These are phyloP conservation scores for Falco cherrug DNA, from an alignment of 2,797 vertebrate genomes.

Conservation along the genomic window DNA sequence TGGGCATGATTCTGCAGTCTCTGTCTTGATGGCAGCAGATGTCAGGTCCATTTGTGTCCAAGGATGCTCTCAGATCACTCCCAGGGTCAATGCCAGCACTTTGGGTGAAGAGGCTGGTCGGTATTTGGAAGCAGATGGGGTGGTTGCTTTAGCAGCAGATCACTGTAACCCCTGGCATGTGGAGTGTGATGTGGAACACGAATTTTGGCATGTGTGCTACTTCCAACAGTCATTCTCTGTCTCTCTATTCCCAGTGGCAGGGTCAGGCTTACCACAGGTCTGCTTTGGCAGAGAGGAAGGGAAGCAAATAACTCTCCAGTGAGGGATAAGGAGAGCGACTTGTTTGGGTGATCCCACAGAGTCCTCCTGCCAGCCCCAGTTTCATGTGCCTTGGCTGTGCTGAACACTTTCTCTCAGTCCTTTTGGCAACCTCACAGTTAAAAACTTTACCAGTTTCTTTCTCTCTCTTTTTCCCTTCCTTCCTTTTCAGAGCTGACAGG, in stretches of 20 bases:
- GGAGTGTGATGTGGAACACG: neutral
- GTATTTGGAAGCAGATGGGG: neutral
- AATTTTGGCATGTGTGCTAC: neutral
- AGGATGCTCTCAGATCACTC: neutral
- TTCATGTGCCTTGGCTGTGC: neutral
- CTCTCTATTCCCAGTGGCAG: neutral
- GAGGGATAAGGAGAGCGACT: neutral
- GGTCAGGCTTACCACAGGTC: neutral
- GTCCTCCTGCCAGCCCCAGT: neutral
- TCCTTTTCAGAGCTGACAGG: constrained; percentile 84
- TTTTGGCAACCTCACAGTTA: constrained; percentile 80
- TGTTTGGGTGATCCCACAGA: neutral
- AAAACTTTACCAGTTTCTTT: constrained; percentile 82
- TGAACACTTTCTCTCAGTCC: neutral
- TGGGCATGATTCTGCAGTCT: neutral
- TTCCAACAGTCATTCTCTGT: neutral
- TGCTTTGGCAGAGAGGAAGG: neutral
- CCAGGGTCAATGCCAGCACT: neutral
- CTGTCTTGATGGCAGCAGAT: neutral
- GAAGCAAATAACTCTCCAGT: neutral
- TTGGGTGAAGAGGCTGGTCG: neutral
- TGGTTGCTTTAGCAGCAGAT: neutral
- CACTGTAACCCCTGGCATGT: fast-evolving
- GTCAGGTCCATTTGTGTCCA: neutral
- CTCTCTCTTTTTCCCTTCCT: constrained; percentile 74